Conservation (phyloP, 2,113 vertebrate genomes). For the Entomyzon cyanotis region DNA sequence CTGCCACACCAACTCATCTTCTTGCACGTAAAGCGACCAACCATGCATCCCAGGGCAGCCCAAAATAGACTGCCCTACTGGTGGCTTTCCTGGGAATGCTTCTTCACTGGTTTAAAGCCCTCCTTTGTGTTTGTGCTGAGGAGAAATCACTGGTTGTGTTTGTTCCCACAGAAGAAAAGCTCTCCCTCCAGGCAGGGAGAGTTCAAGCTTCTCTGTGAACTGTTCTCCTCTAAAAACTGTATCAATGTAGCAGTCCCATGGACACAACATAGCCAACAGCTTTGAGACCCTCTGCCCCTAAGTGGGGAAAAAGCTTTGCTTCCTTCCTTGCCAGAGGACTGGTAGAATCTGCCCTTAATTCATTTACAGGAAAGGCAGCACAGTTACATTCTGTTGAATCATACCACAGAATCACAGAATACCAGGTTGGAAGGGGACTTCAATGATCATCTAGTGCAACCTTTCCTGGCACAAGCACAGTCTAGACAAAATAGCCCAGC, state of each 20-base stretch:
- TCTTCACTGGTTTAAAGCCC: not conserved
- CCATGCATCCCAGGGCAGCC: not conserved
- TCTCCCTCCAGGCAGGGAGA: not conserved
- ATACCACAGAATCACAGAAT: not conserved
- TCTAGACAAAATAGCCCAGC: not conserved
- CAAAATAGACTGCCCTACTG: not conserved
- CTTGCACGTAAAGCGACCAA: accelerated
- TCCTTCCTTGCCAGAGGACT: not conserved
- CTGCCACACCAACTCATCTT: not conserved
- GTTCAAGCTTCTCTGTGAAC: not conserved
- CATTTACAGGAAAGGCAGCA: not conserved
- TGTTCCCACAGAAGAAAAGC: not conserved
- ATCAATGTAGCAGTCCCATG: not conserved
- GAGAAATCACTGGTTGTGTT: not conserved
- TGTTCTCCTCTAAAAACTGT: not conserved
- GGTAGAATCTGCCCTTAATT: not conserved
- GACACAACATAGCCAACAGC: not conserved
- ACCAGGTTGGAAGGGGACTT: not conserved
- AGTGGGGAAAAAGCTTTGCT: not conserved
- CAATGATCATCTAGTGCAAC: not conserved
- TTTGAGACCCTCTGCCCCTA: not conserved
- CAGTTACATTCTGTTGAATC: not conserved
- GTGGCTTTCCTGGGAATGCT: not conserved
- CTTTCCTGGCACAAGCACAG: not conserved
- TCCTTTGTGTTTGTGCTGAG: not conserved